Evolutionary conservation across 2,113 vertebrate genomes (phyloP).

Genomic region (Bagarius yarrelli): DNA sequence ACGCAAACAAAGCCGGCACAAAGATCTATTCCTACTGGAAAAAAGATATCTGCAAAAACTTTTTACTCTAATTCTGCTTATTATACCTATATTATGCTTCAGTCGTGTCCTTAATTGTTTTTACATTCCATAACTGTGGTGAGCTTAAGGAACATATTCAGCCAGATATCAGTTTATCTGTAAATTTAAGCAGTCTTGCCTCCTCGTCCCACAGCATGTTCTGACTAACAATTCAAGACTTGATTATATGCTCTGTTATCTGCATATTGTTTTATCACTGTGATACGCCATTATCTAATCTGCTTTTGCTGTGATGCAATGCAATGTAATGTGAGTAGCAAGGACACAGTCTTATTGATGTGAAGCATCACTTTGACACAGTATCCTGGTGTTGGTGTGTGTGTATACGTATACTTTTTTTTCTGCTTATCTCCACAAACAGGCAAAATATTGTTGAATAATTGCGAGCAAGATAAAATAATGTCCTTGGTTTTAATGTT

Average conservation of each 20-base stretch:
- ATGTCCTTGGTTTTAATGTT: background rate
- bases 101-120: background rate
- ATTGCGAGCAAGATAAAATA: background rate
- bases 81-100: background rate
- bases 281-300: slow-evolving; percentile 22
- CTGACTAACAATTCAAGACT: slow-evolving; percentile 12
- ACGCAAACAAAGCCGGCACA: too few relatives aligned
- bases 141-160: background rate
- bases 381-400: background rate
- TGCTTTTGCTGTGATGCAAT: slow-evolving; percentile 27
- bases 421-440: background rate
- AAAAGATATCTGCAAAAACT: too few relatives aligned
- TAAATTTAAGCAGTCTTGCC: background rate
- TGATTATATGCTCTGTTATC: slow-evolving; percentile 26
- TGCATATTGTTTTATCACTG: slow-evolving; percentile 13
- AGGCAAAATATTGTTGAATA: slow-evolving; percentile 5
- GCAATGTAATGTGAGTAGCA: slow-evolving; percentile 25
- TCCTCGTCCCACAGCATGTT: background rate
- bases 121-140: background rate
- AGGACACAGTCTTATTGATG: slow-evolving; percentile 25
- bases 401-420: background rate
- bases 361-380: slow-evolving; percentile 11
- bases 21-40: too few relatives aligned
- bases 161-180: background rate
- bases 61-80: too few relatives aligned